These are phyloP conservation scores for Phoeniculus purpureus DNA, from an alignment of 2,797 vertebrate genomes.

Conservation along the genomic window DNA sequence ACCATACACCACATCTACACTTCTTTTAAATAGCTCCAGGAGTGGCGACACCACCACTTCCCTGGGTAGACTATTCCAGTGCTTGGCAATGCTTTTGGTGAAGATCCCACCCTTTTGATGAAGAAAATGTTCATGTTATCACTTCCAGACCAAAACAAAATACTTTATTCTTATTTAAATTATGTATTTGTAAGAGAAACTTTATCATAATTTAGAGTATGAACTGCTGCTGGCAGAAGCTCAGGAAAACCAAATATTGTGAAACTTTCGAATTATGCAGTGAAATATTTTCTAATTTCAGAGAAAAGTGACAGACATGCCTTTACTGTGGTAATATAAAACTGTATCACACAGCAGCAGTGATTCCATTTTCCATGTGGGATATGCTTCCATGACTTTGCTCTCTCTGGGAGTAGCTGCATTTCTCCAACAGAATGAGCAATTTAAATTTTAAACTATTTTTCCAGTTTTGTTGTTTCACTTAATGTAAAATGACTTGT, in stretches of 20 bases:
- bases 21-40: too few species aligned
- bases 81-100: too few species aligned
- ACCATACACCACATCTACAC: too few species aligned
- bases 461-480: background rate
- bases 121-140: background rate
- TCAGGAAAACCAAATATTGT: background rate
- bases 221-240: background rate
- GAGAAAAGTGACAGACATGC: background rate
- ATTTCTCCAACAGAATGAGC: background rate
- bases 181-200: background rate
- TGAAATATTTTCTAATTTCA: conserved; percentile 6
- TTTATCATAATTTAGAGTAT: background rate
- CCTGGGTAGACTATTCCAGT: too few species aligned
- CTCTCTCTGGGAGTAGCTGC: background rate
- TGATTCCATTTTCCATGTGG: background rate
- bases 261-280: background rate
- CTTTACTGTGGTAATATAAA: background rate
- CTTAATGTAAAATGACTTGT: background rate
- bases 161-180: background rate
- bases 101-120: too few species aligned
- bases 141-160: background rate
- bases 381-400: background rate
- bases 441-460: background rate
- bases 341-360: background rate
- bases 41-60: too few species aligned